Conservation (phyloP, 92 coral and sea anemone species). For the Anthopleura xanthogrammica region DNA sequence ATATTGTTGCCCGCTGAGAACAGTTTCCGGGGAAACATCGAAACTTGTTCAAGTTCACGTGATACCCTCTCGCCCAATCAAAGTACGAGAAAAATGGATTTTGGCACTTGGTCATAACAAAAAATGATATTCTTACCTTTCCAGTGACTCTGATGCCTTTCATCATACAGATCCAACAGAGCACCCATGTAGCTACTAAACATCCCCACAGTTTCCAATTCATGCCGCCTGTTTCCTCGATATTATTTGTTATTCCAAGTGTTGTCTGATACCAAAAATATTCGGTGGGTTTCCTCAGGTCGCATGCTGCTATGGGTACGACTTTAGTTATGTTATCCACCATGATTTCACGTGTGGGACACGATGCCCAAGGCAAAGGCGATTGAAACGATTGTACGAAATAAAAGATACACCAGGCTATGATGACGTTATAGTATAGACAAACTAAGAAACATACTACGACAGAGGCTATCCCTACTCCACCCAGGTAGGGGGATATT, state of each 20-base stretch:
- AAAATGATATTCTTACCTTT: constrained; percentile 55
- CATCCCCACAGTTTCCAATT: constrained; percentile 95
- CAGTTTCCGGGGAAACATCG: too few species aligned
- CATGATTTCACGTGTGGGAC: constrained; percentile 68
- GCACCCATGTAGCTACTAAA: constrained; percentile 78
- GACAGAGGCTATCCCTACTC: constrained; percentile 89
- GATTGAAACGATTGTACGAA: constrained; percentile 91
- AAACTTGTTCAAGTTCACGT: too few species aligned
- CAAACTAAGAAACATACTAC: constrained; percentile 95
- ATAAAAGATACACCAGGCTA: constrained; percentile 97
- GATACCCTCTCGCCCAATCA: too few species aligned
- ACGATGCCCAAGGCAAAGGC: constrained; percentile 91
- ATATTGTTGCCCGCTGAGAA: too few species aligned
- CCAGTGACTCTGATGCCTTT: constrained; percentile 94
- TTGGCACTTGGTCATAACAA: too few species aligned
- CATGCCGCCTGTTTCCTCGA: constrained; percentile 84
- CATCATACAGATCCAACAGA: constrained; percentile 97
- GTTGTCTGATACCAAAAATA: constrained; percentile 98
- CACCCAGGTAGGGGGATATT: constrained; percentile 97
- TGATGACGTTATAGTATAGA: constrained; percentile 89
- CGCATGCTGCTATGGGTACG: constrained; percentile 74
- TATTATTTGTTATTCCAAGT: constrained; percentile 66
- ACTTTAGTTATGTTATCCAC: constrained; percentile 62
- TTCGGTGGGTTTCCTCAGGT: constrained; percentile 68
- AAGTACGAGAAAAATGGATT: too few species aligned